A percentile compares a stretch with the other conserved stretches of the same genome.
These are phyloP conservation scores for Pangasius krempfi DNA, from an alignment of 2,797 vertebrate species.

Conservation along the genomic window DNA sequence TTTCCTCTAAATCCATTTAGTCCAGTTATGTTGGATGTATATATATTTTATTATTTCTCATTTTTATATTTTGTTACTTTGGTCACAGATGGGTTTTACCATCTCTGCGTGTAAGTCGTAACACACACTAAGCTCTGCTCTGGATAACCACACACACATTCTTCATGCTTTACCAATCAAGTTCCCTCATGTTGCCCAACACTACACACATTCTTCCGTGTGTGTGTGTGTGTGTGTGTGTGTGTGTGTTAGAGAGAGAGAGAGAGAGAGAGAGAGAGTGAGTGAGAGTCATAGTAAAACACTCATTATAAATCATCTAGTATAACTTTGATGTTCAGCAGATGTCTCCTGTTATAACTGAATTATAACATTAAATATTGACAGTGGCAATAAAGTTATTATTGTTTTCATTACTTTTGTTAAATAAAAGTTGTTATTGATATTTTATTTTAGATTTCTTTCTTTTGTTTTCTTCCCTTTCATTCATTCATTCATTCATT, in stretches of 20 bases:
- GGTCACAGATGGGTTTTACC: neutral
- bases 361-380: neutral
- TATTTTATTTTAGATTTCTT: neutral
- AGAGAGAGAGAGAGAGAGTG: too few relatives aligned
- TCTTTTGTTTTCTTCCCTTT: neutral
- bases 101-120: neutral
- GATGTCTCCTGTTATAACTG: too few relatives aligned
- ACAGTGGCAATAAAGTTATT: neutral
- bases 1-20: too few relatives aligned
- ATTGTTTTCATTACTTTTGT: neutral
- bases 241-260: neutral
- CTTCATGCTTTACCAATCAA: constrained; percentile 8
- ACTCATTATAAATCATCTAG: neutral
- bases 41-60: neutral
- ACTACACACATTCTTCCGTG: neutral
- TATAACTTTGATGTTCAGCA: neutral
- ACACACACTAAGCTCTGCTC: neutral
- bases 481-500: too few relatives aligned
- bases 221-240: neutral
- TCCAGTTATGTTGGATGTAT: too few relatives aligned
- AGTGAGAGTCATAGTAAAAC: neutral
- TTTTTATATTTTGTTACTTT: neutral
- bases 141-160: neutral
- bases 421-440: neutral
- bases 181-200: constrained; percentile 21